phyloP scores from a whole-genome alignment of 2,888 invertebrate species.

The Himalopsyche japonica region DNA sequence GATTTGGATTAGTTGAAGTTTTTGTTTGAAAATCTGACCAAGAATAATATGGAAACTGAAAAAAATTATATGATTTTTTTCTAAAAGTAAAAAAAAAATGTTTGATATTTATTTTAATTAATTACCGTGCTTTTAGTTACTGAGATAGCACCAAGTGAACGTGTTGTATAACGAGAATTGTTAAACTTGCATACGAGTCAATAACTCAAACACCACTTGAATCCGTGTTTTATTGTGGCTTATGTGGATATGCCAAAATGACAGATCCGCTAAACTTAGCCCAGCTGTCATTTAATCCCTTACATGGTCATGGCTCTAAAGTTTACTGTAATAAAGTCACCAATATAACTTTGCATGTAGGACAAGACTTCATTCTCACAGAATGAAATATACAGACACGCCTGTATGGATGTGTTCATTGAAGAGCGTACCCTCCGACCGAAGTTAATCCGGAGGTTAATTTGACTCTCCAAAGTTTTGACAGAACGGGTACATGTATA shows the following conservation, averaged over 20 bases:
- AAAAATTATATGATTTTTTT: too few species aligned
- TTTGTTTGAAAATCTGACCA: too few species aligned
- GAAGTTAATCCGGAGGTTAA: slow-evolving; percentile 23
- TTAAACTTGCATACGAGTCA: background rate
- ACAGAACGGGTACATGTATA: slow-evolving; percentile 2
- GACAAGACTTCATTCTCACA: background rate
- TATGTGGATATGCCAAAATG: background rate
- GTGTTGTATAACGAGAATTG: background rate
- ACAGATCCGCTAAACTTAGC: background rate
- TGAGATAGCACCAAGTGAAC: too few species aligned
- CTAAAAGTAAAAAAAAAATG: too few species aligned
- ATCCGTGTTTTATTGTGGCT: background rate
- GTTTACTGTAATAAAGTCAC: slow-evolving; percentile 13
- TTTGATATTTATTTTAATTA: too few species aligned
- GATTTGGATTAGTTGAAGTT: too few species aligned
- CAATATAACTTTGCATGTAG: slow-evolving; percentile 15
- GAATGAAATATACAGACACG: slow-evolving; percentile 7
- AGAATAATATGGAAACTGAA: too few species aligned
- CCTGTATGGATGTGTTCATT: slow-evolving; percentile 15
- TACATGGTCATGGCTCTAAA: background rate
- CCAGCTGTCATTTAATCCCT: slow-evolving; percentile 5
- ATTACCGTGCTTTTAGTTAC: too few species aligned
- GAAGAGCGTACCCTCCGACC: slow-evolving; percentile 12
- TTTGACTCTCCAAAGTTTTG: slow-evolving; percentile 29
- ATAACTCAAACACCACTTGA: background rate